phyloP scores from a whole-genome alignment of 1,140 invertebrate genomes.

The Ceratitis capitata region DNA sequence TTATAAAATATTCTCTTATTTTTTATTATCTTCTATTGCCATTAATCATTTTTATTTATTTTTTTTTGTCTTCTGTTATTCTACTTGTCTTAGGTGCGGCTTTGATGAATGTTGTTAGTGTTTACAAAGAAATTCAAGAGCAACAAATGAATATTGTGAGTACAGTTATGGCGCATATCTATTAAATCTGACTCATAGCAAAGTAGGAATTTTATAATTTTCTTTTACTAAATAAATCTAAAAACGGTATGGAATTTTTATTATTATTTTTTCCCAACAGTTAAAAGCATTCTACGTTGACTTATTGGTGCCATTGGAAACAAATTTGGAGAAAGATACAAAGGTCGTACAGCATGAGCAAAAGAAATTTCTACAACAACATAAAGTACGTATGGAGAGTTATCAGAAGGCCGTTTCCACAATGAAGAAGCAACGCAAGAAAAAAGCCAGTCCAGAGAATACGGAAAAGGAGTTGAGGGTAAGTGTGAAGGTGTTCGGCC shows the following conservation, averaged over 20 bases:
- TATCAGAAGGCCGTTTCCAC: constrained; percentile 88
- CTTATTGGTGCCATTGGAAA: constrained; percentile 88
- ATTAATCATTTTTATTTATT: constrained; percentile 23
- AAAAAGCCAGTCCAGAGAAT: constrained; percentile 81
- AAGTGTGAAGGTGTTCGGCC: no score
- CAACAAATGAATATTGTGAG: constrained; percentile 94
- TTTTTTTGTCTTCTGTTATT: not conserved
- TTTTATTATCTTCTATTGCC: not conserved
- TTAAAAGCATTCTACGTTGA: constrained; percentile 94
- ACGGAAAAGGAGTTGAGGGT: constrained; percentile 90
- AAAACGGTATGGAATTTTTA: no score
- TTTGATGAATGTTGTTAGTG: constrained; percentile 89
- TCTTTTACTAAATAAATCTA: constrained; percentile 38
- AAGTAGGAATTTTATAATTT: constrained; percentile 1
- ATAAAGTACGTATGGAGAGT: constrained; percentile 86
- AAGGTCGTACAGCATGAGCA: constrained; percentile 94
- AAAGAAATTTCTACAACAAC: constrained; percentile 88
- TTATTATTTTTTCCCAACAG: constrained; percentile 69
- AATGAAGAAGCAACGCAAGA: constrained; percentile 89
- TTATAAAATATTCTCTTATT: not conserved
- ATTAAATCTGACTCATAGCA: not conserved
- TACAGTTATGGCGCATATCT: constrained; percentile 58
- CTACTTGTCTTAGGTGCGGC: constrained; percentile 76
- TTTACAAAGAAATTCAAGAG: constrained; percentile 90
- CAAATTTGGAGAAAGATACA: constrained; percentile 91